Percentiles rank a stretch among this genome's conserved stretches.
Conservation (phyloP, 2,113 vertebrate species). For the Gnathonemus longibarbis region DNA sequence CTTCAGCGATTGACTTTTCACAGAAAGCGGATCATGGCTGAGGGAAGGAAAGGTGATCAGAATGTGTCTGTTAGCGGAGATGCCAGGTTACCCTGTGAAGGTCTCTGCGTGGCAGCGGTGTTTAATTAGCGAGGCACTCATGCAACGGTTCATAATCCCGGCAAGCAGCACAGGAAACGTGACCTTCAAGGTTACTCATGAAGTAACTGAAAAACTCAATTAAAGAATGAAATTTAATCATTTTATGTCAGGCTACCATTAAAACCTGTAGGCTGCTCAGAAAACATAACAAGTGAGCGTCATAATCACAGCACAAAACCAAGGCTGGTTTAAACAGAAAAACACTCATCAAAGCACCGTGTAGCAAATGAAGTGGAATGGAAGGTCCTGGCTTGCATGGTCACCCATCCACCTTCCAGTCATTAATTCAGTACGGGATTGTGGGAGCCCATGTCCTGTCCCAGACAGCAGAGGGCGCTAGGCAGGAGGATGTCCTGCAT, state of each 20-base stretch:
- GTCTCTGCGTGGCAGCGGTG: neutral
- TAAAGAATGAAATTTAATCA: constrained; percentile 1
- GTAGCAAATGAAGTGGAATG: neutral
- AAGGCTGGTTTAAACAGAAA: neutral
- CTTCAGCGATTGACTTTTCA: neutral
- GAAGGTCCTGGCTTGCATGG: neutral
- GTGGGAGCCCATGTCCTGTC: neutral
- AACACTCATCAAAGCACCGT: neutral
- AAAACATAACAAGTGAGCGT: neutral
- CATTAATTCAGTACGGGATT: neutral
- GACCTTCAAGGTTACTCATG: neutral
- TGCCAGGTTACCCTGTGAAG: neutral
- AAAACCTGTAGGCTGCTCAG: neutral
- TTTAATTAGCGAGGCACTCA: constrained; percentile 16
- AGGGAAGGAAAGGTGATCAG: neutral
- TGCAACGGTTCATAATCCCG: constrained; percentile 44
- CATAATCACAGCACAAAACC: neutral
- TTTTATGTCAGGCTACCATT: neutral
- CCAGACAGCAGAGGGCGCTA: neutral
- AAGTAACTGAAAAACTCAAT: constrained; percentile 23
- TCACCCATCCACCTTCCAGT: neutral
- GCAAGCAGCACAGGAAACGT: constrained; percentile 30
- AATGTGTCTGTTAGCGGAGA: neutral
- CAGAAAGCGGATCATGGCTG: neutral
- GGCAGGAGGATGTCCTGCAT: neutral